A percentile compares a stretch with the other conserved stretches of the same genome.
phyloP scores from a whole-genome alignment of 30 jellyfish, hydroid and myxozoan species.

The Haliclystus octoradiatus region DNA sequence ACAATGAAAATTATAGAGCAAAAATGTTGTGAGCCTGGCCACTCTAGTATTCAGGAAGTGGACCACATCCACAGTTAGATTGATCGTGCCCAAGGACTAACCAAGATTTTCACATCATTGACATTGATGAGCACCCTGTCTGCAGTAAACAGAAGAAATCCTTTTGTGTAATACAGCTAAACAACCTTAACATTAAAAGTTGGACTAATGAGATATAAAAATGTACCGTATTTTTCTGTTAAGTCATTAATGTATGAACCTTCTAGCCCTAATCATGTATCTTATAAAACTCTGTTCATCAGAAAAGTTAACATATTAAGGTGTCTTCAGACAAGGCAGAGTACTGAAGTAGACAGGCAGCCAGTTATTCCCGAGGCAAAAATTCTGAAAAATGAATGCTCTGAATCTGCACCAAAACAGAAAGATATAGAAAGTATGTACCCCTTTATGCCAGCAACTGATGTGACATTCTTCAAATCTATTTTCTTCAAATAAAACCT shows the following conservation, averaged over 20 bases:
- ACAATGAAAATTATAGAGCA: conserved; percentile 8
- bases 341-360: too few relatives aligned
- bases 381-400: too few relatives aligned
- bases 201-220: conserved; percentile 3
- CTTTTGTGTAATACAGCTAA: too few relatives aligned
- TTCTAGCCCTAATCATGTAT: conserved; percentile 1
- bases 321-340: too few relatives aligned
- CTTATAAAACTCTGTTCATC: conserved; percentile 2
- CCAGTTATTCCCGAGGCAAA: too few relatives aligned
- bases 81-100: not conserved
- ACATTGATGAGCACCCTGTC: not conserved
- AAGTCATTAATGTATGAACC: not conserved
- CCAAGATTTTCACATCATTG: conserved; percentile 1
- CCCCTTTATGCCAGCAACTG: too few relatives aligned
- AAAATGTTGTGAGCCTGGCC: conserved; percentile 19
- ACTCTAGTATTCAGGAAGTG: conserved; percentile 12
- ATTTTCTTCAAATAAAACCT: too few relatives aligned
- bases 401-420: too few relatives aligned
- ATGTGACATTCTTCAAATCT: too few relatives aligned
- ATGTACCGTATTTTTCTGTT: conserved; percentile 4
- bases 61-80: conserved; percentile 6
- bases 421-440: too few relatives aligned
- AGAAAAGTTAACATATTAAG: too few relatives aligned
- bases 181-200: too few relatives aligned
- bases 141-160: not conserved